Evolutionary conservation across 2,888 invertebrate genomes (phyloP).

Genomic region (Conchocele bisecta): DNA sequence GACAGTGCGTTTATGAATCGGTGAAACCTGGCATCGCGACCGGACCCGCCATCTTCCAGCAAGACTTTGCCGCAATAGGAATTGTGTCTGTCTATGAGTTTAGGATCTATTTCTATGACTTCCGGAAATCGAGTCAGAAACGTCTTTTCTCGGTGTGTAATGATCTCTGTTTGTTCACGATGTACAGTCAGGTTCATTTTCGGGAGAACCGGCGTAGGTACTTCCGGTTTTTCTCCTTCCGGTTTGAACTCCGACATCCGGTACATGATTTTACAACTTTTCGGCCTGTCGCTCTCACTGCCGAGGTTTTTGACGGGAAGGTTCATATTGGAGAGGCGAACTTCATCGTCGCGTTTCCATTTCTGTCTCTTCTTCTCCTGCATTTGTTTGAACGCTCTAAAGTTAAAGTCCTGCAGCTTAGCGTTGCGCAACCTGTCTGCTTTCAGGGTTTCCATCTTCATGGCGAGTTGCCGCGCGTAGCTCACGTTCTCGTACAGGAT

Average conservation of each 20-base stretch:
- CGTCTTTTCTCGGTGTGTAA: conserved; percentile 69
- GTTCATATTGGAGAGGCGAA: conserved; percentile 71
- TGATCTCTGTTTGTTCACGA: conserved; percentile 74
- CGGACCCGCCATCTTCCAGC: conserved; percentile 62
- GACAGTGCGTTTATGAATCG: conserved; percentile 63
- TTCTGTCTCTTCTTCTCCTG: conserved; percentile 74
- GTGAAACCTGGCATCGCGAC: conserved; percentile 67
- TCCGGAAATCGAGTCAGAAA: conserved; percentile 75
- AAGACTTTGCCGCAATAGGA: conserved; percentile 68
- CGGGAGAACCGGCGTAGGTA: conserved; percentile 57
- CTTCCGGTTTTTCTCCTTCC: conserved; percentile 47
- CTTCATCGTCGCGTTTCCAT: conserved; percentile 75
- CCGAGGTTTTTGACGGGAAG: conserved; percentile 63
- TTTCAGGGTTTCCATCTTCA: conserved; percentile 64
- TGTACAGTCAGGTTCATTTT: conserved; percentile 71
- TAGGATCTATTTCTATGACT: conserved; percentile 70
- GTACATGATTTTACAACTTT: conserved; percentile 69
- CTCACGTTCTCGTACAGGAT: conserved; percentile 76
- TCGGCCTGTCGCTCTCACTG: conserved; percentile 58
- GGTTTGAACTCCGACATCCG: conserved; percentile 66
- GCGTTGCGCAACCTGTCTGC: conserved; percentile 62
- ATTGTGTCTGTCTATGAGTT: conserved; percentile 67
- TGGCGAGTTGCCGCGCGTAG: conserved; percentile 72
- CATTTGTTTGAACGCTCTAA: conserved; percentile 68
- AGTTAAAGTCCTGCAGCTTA: conserved; percentile 69